These are phyloP conservation scores for Spicauda simplicius DNA, from an alignment of 2,888 invertebrate genomes.

Conservation along the genomic window DNA sequence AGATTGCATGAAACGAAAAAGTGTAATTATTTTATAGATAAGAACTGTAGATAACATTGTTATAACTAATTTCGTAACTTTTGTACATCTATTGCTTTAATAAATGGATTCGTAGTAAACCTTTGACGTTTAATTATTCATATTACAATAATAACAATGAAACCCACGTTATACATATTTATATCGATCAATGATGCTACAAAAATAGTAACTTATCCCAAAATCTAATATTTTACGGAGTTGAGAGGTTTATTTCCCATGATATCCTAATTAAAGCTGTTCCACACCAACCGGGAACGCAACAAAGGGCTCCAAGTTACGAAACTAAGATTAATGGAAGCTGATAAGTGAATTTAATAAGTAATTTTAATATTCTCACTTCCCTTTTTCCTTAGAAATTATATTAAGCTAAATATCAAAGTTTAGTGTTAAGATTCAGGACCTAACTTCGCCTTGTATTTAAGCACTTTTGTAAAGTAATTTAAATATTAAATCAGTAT, in stretches of 20 bases:
- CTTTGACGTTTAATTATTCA: not conserved
- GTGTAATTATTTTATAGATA: conserved; percentile 44
- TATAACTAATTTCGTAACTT: conserved; percentile 55
- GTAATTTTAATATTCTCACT: conserved; percentile 53
- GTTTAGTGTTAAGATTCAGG: not conserved
- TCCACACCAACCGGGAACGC: conserved; percentile 65
- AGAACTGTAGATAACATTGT: conserved; percentile 51
- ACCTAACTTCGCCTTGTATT: not conserved
- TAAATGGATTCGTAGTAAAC: conserved; percentile 42
- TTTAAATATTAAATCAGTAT: no score
- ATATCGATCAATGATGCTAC: no score
- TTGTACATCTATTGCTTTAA: conserved; percentile 48
- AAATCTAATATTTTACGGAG: conserved; percentile 63
- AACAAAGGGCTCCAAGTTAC: conserved; percentile 67
- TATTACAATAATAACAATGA: no score
- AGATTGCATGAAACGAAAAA: conserved; percentile 45
- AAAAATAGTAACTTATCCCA: no score
- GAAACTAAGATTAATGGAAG: conserved; percentile 77
- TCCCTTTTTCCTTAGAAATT: conserved; percentile 39
- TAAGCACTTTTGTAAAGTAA: no score
- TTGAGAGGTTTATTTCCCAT: conserved; percentile 74
- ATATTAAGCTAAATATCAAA: not conserved
- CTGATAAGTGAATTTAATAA: conserved; percentile 71
- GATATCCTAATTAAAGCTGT: conserved; percentile 77
- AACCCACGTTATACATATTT: not conserved